phyloP scores from a whole-genome alignment of 2,113 vertebrate species.

The Myotis davidii region DNA sequence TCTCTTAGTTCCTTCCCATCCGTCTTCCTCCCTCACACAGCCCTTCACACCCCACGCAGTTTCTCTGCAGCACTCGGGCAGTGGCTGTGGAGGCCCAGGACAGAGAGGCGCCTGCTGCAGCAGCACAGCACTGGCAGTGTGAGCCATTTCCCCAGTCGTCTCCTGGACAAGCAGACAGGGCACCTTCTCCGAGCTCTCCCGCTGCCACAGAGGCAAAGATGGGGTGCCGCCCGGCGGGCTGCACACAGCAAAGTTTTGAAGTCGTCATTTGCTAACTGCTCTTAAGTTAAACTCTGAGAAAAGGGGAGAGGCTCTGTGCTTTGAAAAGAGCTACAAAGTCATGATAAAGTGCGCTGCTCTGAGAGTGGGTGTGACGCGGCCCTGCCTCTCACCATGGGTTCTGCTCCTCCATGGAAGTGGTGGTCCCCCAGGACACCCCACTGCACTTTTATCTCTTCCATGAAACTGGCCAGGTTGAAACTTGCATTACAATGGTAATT shows the following conservation, averaged over 20 bases:
- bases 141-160: too few species aligned
- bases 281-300: not conserved
- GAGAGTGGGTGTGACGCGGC: too few species aligned
- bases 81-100: not conserved
- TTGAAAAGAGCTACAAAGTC: not conserved
- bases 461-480: not conserved
- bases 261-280: not conserved
- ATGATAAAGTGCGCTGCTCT: not conserved
- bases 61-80: not conserved
- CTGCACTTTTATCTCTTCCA: not conserved
- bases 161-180: not conserved
- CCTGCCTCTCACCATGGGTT: too few species aligned
- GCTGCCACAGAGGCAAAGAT: not conserved
- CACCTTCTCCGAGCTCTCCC: not conserved
- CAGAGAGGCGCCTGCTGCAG: not conserved
- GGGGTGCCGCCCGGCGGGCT: not conserved
- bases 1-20: not conserved
- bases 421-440: too few species aligned
- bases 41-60: not conserved
- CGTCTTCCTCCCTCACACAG: not conserved
- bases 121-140: rapidly evolving
- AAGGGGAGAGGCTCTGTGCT: not conserved
- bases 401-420: rapidly evolving
- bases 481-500: not conserved
- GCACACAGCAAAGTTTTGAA: rapidly evolving